Percentiles rank a stretch among this genome's conserved stretches.
Evolutionary conservation across 2,797 vertebrate genomes (phyloP).

Genomic region (Hydrophis major): DNA sequence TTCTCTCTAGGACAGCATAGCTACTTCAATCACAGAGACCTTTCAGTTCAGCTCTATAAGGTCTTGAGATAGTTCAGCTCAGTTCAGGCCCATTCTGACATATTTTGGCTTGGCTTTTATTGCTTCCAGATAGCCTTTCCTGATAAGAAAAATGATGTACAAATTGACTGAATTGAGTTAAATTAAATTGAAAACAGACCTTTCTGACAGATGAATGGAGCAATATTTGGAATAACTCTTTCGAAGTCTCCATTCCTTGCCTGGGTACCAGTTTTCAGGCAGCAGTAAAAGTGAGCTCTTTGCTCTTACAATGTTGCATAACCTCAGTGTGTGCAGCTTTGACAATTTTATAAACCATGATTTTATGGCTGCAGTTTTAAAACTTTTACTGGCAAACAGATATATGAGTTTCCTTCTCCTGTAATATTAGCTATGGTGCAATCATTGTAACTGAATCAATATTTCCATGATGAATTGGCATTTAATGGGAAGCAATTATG

Average conservation of each 20-base stretch:
- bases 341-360: slow-evolving; percentile 10
- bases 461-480: slow-evolving; percentile 29
- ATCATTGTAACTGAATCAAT: slow-evolving; percentile 36
- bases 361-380: slow-evolving; percentile 18
- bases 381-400: not conserved
- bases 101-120: not conserved
- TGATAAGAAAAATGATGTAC: not conserved
- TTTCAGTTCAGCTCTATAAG: not conserved
- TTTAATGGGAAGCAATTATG: slow-evolving; percentile 7
- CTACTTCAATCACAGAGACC: not conserved
- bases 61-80: not conserved
- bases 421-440: not conserved
- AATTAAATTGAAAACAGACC: not conserved
- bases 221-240: not conserved
- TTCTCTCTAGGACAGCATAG: not conserved
- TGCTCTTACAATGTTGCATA: not conserved
- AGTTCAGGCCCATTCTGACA: not conserved
- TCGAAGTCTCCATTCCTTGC: not conserved
- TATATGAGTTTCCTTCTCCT: slow-evolving; percentile 22
- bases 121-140: not conserved
- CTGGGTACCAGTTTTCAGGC: not conserved
- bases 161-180: not conserved
- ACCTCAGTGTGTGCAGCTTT: not conserved
- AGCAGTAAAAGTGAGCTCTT: not conserved
- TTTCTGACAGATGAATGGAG: not conserved